Evolutionary conservation across 2,797 vertebrate genomes (phyloP), one percentile per base, ranked within the genome.

Genomic region (Heliangelus exortis): DNA sequence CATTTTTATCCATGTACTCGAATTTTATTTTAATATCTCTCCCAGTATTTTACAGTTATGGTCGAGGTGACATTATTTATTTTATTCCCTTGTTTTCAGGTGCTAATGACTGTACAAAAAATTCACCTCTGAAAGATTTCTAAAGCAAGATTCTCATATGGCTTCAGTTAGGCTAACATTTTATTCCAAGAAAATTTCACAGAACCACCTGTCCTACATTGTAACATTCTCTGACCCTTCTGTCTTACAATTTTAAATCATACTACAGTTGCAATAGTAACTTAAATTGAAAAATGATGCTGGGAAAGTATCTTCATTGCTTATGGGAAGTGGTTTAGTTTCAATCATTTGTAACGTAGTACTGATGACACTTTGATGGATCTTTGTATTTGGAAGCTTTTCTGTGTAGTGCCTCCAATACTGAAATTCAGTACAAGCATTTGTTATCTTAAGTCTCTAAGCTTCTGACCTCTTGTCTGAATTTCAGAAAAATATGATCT

Each of bases 1-100:
- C 19, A 1, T 34, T 36, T 33, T 65, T 72, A 79, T 55, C 23
- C 58, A 26, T 76, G 55, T 84, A 59, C 84, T 63, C 34, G 13
- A 19, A 89, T 93, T 94, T 94, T 78, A 68, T 91, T 93, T 92
- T 90, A 89, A 41, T 81, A 66, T 73, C 51, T 89, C 10, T 73
- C 33, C 8, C 19, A 59, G 14, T 69, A 87, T 93, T 84, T 57
- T 84, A 18, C 15, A 54, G 75, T 71, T 92, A 61, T 7, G 41
- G 57, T 54, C 83, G 91, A 95, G 50, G 41, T 72, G 33, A 59
- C 25, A 20, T 90, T 95, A 47, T 81, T 95, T 90, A 33, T 68
- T 94, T 89, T 87, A 75, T 51, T 87, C n/a, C 45, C 21, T 63
- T 80, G 29, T 61, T 76, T 87, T 93, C 31, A 74, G 77, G 50